Conservation (phyloP, 2,888 invertebrate genomes). For the Noctua comes region DNA sequence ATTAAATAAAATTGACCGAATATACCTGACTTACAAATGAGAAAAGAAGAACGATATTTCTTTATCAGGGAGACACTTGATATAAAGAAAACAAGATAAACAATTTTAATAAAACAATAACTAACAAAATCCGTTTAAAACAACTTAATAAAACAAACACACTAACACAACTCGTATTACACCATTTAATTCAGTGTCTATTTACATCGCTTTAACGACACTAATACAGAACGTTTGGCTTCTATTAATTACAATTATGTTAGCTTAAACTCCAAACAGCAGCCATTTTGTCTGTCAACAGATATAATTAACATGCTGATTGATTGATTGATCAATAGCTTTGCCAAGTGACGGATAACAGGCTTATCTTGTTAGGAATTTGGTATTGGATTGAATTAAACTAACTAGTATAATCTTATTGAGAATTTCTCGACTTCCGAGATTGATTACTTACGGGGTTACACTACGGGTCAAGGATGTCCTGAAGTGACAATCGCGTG, state of each 20-base stretch:
- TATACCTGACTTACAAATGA: neutral
- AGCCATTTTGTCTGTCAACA: constrained; percentile 27
- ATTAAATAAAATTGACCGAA: neutral
- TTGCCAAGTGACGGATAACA: constrained; percentile 8
- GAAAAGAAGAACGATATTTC: neutral
- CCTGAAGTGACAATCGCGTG: neutral
- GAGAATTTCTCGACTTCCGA: neutral
- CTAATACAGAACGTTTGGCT: neutral
- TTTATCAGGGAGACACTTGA: neutral
- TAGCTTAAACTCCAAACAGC: constrained; percentile 3
- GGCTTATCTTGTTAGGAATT: constrained; percentile 26
- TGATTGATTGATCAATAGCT: constrained; percentile 29
- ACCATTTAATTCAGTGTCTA: neutral
- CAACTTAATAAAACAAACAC: neutral
- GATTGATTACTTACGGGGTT: neutral
- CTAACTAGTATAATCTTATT: neutral
- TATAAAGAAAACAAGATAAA: neutral
- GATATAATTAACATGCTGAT: constrained; percentile 30
- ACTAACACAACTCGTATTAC: neutral
- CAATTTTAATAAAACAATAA: neutral
- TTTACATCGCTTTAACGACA: neutral
- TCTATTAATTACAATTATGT: constrained; percentile 41
- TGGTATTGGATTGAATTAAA: constrained; percentile 15
- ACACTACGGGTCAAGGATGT: neutral
- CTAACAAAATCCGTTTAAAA: neutral